Percentiles rank a stretch among this genome's conserved stretches.
Evolutionary conservation across 2,888 invertebrate genomes (phyloP).

Genomic region (Nasonovia ribisnigri): DNA sequence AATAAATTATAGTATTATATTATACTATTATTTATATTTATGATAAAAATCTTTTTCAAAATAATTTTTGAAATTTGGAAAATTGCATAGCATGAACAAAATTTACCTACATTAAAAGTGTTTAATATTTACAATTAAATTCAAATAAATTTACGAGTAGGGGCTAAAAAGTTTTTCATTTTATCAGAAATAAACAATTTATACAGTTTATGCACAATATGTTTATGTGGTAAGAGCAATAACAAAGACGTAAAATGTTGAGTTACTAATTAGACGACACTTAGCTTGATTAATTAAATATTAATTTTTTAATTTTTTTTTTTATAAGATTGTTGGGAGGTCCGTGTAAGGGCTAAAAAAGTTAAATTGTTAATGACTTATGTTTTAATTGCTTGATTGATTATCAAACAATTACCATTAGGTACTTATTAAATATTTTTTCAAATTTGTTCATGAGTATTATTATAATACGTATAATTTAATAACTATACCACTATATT

Average conservation of each 20-base stretch:
- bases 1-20: background rate
- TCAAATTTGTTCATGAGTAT: background rate
- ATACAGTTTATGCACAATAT: too few relatives aligned
- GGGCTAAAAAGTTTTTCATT: too few relatives aligned
- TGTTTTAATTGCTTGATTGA: background rate
- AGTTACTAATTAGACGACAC: too few relatives aligned
- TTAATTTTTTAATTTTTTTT: too few relatives aligned
- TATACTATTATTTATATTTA: background rate
- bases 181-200: too few relatives aligned
- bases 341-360: background rate
- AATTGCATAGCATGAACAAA: background rate
- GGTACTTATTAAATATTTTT: background rate
- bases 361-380: background rate
- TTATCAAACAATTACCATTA: background rate
- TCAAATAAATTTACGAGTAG: background rate
- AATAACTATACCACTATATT: background rate
- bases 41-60: background rate
- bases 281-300: too few relatives aligned
- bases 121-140: background rate
- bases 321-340: too few relatives aligned
- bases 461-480: background rate
- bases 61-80: background rate
- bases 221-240: too few relatives aligned
- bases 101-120: background rate
- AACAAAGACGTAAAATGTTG: too few relatives aligned